Conservation (phyloP, 2,797 vertebrate genomes). For the Coracias cyanogaster region DNA sequence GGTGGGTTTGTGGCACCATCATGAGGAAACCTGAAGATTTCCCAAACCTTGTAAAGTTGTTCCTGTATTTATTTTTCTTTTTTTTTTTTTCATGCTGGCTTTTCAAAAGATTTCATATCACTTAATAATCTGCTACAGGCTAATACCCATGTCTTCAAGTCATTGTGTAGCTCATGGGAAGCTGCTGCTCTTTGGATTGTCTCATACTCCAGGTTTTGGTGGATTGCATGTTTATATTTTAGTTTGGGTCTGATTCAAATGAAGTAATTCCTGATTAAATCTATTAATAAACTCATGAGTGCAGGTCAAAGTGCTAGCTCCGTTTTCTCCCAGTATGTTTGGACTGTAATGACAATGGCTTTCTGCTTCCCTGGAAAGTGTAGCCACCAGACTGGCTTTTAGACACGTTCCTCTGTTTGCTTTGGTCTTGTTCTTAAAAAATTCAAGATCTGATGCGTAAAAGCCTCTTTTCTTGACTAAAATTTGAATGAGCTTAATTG, state of each 20-base stretch:
- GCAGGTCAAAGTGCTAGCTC: neutral
- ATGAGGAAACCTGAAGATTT: neutral
- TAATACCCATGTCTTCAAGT: neutral
- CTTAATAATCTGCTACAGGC: neutral
- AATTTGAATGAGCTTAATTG: neutral
- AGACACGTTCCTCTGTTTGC: neutral
- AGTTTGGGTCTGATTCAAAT: neutral
- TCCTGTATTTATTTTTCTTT: neutral
- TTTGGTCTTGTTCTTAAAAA: neutral
- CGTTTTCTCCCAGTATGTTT: neutral
- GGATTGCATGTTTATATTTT: neutral
- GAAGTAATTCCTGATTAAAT: neutral
- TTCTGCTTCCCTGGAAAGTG: neutral
- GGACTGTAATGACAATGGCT: neutral
- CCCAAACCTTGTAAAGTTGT: neutral
- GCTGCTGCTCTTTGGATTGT: neutral
- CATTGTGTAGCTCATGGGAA: neutral
- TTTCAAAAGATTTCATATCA: neutral
- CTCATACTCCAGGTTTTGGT: neutral
- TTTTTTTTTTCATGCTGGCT: neutral
- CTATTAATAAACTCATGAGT: neutral
- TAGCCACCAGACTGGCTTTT: neutral
- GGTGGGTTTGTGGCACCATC: neutral
- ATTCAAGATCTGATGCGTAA: neutral
- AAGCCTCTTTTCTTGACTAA: neutral